Base-by-base conservation (phyloP, 2,797 vertebrate genomes). In the Cryptoblepharus egeriae region DNA sequence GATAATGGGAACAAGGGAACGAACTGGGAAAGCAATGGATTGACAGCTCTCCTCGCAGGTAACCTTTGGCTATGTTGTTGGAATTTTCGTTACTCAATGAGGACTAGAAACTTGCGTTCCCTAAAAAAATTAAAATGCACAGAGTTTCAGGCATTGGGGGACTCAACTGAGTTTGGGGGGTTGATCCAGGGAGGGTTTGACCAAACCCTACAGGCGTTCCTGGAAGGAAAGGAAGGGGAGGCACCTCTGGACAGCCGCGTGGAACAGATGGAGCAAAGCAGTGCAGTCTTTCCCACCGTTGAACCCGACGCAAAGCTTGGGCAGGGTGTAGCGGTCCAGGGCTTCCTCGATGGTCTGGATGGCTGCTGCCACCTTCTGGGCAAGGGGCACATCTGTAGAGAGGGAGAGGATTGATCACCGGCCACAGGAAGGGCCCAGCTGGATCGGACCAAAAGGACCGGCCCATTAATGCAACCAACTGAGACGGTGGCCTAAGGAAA, bases 211-310 rank as follows among this genome's bases (percentile, higher is more conserved):
- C 2, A 20, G n/a, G 1, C 11, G 9, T 13, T 1, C 15, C 18
- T 0, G 28, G 28, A 0, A 0, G 1, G 1, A 1, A 0, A 0
- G 39, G 20, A n/a, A 28, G 5, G 3, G 0, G 1, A 15, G 61
- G 81, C 91, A 99, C 98, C 97, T 96, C 93, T 96, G 96, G 83
- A 98, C 86, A 0, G 97, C 97, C 0, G 98, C 98, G 0, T 98
- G 96, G 95, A 96, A 97, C 3, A 99, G 97, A 85, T 99, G 98
- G 30, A 99, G 96, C 81, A 99, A 96, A 0, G 96, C 98, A 0
- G 98, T 99, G 94, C 98, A 99, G 94, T 99, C 98, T 91, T 99
- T 99, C 86, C 98, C 98, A 5, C 98, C 98, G 0, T 99, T 99
- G 95, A 99, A 99, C 68, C 97, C 98, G 63, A 98, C 94, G 2